Percentiles rank a stretch among this genome's conserved stretches.
Evolutionary conservation across 2,113 vertebrate species (phyloP).

Genomic region (Seriola aureovittata): DNA sequence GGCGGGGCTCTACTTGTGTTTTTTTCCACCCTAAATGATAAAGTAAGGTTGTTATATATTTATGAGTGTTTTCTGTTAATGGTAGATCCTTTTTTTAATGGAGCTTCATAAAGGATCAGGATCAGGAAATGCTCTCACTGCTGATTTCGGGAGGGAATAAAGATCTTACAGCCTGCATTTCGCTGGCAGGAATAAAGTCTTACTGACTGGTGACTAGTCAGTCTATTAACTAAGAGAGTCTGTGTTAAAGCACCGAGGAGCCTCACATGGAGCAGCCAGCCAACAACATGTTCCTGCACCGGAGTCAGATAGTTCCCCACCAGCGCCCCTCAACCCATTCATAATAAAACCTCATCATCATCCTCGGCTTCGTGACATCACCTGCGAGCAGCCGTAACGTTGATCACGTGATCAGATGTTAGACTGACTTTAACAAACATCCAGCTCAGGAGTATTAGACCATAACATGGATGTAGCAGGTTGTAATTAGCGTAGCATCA

Average conservation of each 20-base stretch:
- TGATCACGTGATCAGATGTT: no score
- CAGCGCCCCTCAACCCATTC: conserved; percentile 12
- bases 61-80: no score
- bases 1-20: no score
- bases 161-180: neutral
- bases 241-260: neutral
- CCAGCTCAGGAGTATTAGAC: no score
- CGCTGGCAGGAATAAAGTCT: neutral
- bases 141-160: no score
- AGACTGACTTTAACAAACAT: no score
- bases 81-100: no score
- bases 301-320: conserved; percentile 17
- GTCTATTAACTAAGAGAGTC: neutral
- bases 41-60: no score
- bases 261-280: neutral
- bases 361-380: neutral
- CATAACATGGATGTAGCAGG: no score
- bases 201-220: neutral
- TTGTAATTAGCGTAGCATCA: no score
- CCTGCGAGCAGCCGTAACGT: neutral
- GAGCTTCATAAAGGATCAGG: no score
- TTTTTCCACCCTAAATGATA: no score
- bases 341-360: conserved; percentile 4
- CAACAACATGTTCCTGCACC: conserved; percentile 1
- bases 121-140: neutral